Evolutionary conservation across 1,140 invertebrate genomes (phyloP).

Genomic region (Tetramorium simillimum): DNA sequence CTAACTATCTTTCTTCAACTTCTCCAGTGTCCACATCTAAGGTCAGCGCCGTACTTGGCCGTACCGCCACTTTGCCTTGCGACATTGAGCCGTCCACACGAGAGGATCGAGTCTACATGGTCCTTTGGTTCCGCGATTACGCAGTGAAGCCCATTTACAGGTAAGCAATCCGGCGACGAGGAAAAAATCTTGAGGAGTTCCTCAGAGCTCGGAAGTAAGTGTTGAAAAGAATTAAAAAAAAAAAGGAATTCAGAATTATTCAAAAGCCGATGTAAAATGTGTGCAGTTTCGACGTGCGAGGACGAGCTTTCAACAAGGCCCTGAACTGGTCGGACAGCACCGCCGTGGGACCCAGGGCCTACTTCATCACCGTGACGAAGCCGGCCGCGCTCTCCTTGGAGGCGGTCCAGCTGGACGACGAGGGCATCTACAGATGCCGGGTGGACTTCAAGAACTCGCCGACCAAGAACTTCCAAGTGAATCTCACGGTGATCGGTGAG

Average conservation of each 20-base stretch:
- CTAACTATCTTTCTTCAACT: constrained; percentile 30
- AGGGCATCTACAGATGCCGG: constrained; percentile 94
- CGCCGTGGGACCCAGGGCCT: constrained; percentile 91
- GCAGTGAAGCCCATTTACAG: constrained; percentile 95
- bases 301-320: constrained; percentile 91
- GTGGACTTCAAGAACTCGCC: constrained; percentile 96
- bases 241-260: not conserved
- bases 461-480: constrained; percentile 95
- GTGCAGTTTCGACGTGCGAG: constrained; percentile 92
- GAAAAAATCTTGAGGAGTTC: not conserved
- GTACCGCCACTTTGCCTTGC: constrained; percentile 92
- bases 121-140: constrained; percentile 95
- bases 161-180: constrained; percentile 84
- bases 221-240: not conserved
- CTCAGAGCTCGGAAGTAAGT: not conserved
- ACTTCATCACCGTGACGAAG: constrained; percentile 90
- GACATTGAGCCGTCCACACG: constrained; percentile 91
- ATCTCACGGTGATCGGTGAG: constrained; percentile 96
- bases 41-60: constrained; percentile 92
- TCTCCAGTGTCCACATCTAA: constrained; percentile 90
- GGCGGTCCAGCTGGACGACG: constrained; percentile 92
- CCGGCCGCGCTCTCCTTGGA: constrained; percentile 93
- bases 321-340: constrained; percentile 92
- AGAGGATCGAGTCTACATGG: constrained; percentile 95
- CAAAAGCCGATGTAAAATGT: not conserved